Evolutionary conservation across 2,888 invertebrate genomes (phyloP).

Genomic region (Drosophila melanosoma): DNA sequence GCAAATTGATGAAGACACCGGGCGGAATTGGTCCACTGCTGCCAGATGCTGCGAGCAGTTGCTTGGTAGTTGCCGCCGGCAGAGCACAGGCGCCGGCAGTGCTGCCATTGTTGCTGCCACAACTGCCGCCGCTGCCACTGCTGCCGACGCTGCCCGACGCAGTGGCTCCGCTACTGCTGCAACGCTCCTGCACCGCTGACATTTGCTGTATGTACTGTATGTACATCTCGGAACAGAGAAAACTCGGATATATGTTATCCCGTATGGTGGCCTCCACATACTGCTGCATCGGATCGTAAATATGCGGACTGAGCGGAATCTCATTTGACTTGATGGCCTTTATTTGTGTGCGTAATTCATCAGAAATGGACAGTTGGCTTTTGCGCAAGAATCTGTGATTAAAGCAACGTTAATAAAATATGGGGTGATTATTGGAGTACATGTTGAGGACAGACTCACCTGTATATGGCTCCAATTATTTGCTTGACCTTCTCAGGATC

Average conservation of each 20-base stretch:
- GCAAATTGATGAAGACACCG: slow-evolving; percentile 79
- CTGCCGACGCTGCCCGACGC: slow-evolving; percentile 75
- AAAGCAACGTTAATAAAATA: slow-evolving; percentile 25
- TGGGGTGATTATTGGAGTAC: not conserved
- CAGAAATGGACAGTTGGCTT: slow-evolving; percentile 92
- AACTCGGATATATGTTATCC: slow-evolving; percentile 95
- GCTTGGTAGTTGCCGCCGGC: slow-evolving; percentile 57
- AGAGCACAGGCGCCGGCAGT: slow-evolving; percentile 66
- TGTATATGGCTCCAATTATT: slow-evolving; percentile 93
- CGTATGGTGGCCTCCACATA: slow-evolving; percentile 93
- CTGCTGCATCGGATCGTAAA: slow-evolving; percentile 94
- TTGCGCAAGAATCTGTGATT: slow-evolving; percentile 90
- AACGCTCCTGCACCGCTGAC: slow-evolving; percentile 85
- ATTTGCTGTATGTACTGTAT: slow-evolving; percentile 92
- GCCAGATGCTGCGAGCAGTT: slow-evolving; percentile 40
- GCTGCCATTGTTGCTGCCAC: slow-evolving; percentile 69
- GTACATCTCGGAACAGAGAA: slow-evolving; percentile 96
- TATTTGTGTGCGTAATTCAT: slow-evolving; percentile 92
- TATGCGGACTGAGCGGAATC: slow-evolving; percentile 89
- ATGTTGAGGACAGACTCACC: slow-evolving; percentile 85
- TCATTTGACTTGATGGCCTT: slow-evolving; percentile 90
- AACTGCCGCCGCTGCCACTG: slow-evolving; percentile 74
- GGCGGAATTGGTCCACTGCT: slow-evolving; percentile 46
- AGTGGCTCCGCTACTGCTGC: slow-evolving; percentile 80
- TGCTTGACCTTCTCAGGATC: slow-evolving; percentile 90